phyloP scores from a whole-genome alignment of 2,888 invertebrate genomes.

The Tipula unca region DNA sequence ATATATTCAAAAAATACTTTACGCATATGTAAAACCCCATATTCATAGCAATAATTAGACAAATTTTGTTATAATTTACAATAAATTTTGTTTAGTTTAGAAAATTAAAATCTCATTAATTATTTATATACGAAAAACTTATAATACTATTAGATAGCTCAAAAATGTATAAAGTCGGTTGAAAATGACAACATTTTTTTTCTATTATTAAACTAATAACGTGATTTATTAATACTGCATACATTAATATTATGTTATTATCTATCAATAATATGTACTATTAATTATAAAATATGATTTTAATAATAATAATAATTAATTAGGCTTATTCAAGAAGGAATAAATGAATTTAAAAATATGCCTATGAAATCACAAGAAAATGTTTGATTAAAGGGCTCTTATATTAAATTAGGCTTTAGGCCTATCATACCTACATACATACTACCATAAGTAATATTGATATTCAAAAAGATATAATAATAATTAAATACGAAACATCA shows the following conservation, averaged over 20 bases:
- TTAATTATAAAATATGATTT: neutral
- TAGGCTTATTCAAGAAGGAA: neutral
- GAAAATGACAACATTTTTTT: neutral
- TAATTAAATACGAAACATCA: neutral
- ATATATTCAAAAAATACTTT: neutral
- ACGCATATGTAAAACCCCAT: neutral
- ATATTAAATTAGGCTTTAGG: neutral
- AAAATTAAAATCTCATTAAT: neutral
- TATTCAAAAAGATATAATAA: neutral
- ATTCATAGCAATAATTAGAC: conserved; percentile 9
- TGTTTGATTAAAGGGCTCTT: neutral
- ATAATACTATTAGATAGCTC: neutral
- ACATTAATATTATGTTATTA: neutral
- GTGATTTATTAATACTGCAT: neutral
- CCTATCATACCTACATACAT: neutral
- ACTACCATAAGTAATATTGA: neutral
- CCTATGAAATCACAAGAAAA: neutral
- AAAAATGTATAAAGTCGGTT: neutral
- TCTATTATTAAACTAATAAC: neutral
- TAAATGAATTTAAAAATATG: neutral
- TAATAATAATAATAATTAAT: neutral
- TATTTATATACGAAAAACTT: neutral
- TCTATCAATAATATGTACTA: neutral
- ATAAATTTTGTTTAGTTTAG: neutral
- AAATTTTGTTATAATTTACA: neutral